Evolutionary conservation across 2,888 invertebrate species (phyloP).

Genomic region (Bombylius major): DNA sequence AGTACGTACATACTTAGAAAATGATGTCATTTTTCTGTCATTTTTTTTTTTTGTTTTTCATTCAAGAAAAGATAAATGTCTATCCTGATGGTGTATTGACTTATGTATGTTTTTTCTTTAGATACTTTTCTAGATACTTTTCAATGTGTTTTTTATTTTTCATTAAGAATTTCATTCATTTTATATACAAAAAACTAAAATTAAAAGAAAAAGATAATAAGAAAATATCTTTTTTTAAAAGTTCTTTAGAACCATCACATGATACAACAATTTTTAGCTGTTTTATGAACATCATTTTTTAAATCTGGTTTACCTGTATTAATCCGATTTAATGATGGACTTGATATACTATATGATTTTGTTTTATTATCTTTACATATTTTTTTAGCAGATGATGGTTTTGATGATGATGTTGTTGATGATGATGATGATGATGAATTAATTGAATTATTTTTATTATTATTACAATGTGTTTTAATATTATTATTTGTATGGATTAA

Average conservation of each 20-base stretch:
- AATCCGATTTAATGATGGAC: constrained; percentile 12
- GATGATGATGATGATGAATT: neutral
- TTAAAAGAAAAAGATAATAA: too few species aligned
- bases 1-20: too few species aligned
- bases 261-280: constrained; percentile 13
- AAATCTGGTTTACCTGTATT: constrained; percentile 11
- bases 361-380: constrained; percentile 12
- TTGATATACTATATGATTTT: constrained; percentile 10
- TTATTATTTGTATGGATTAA: constrained; percentile 17
- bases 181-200: too few species aligned
- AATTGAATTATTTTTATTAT: neutral
- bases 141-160: too few species aligned
- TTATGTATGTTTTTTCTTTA: too few species aligned
- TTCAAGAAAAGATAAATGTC: too few species aligned
- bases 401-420: constrained; percentile 1
- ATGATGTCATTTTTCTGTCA: too few species aligned
- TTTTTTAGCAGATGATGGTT: constrained; percentile 9
- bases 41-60: too few species aligned
- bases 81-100: too few species aligned
- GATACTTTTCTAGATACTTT: too few species aligned
- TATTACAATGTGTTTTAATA: neutral
- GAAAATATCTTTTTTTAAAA: neutral
- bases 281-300: constrained; percentile 13
- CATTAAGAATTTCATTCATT: too few species aligned
- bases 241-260: constrained; percentile 13